These are phyloP conservation scores for Conomelus anceps DNA, from an alignment of 2,888 invertebrate species.

Conservation along the genomic window DNA sequence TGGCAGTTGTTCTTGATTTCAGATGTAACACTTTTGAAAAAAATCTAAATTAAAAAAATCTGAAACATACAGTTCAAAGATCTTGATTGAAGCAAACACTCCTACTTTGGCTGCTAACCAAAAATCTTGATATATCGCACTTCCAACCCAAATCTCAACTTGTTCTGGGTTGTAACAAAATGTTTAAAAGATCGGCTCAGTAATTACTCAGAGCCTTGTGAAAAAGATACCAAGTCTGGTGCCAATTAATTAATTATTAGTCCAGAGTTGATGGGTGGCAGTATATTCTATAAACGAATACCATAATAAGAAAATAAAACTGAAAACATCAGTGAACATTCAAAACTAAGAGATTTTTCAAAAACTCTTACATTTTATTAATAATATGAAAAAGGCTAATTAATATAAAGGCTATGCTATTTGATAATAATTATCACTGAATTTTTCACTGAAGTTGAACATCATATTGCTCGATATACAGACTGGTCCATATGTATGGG, in stretches of 20 bases:
- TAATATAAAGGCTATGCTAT: too few species aligned
- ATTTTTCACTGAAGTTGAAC: too few species aligned
- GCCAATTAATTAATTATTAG: neutral
- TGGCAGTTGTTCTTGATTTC: neutral
- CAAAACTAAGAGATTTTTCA: too few species aligned
- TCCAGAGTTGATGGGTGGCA: neutral
- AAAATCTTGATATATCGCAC: neutral
- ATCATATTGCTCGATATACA: too few species aligned
- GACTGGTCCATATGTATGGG: too few species aligned
- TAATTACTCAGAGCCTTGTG: neutral
- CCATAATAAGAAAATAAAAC: neutral
- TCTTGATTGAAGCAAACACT: neutral
- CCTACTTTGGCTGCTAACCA: neutral
- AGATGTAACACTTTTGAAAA: neutral
- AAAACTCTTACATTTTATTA: too few species aligned
- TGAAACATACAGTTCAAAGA: neutral
- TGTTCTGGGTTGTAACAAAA: neutral
- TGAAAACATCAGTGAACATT: neutral
- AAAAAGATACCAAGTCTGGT: neutral
- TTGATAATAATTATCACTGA: too few species aligned
- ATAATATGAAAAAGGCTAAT: too few species aligned
- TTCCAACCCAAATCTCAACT: neutral
- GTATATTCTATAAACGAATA: neutral
- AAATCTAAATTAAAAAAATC: neutral
- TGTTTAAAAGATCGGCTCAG: neutral